These are phyloP conservation scores for Scarus forsteni DNA, from an alignment of 2,797 vertebrate genomes.

Conservation along the genomic window DNA sequence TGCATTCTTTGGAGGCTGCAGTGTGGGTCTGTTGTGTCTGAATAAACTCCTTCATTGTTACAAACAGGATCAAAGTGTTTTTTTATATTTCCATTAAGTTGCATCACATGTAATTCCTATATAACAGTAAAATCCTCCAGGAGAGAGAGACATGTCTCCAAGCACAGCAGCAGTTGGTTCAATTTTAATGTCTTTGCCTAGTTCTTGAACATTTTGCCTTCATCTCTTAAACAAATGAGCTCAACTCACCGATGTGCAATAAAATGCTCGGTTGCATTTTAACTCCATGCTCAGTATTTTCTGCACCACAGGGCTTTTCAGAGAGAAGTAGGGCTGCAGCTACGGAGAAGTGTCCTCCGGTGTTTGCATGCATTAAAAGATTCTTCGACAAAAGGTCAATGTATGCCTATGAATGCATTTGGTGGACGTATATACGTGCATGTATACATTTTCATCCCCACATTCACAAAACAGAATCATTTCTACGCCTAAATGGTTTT, in stretches of 20 bases:
- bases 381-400: constrained; percentile 60
- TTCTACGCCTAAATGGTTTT: not conserved
- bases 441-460: not conserved
- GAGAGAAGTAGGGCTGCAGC: constrained; percentile 43
- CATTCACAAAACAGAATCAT: constrained; percentile 25
- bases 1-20: constrained; percentile 9
- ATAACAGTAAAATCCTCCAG: constrained; percentile 25
- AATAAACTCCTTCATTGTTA: constrained; percentile 14
- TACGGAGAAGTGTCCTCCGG: constrained; percentile 15
- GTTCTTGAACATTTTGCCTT: constrained; percentile 21
- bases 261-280: constrained; percentile 52
- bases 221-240: constrained; percentile 44
- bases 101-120: constrained; percentile 10
- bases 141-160: not conserved
- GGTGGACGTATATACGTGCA: not conserved
- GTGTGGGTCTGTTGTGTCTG: constrained; percentile 8
- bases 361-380: constrained; percentile 50
- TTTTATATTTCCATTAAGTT: constrained; percentile 26
- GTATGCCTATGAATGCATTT: constrained; percentile 45
- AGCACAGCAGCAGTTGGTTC: not conserved
- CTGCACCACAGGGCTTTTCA: constrained; percentile 33
- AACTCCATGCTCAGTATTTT: constrained; percentile 47
- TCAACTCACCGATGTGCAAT: constrained; percentile 40
- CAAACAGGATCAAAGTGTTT: constrained; percentile 50
- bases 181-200: not conserved